A percentile compares a stretch with the other conserved stretches of the same genome.
These are phyloP conservation scores for Orchesellides sinensis DNA, from an alignment of 2,888 invertebrate genomes.

Conservation along the genomic window DNA sequence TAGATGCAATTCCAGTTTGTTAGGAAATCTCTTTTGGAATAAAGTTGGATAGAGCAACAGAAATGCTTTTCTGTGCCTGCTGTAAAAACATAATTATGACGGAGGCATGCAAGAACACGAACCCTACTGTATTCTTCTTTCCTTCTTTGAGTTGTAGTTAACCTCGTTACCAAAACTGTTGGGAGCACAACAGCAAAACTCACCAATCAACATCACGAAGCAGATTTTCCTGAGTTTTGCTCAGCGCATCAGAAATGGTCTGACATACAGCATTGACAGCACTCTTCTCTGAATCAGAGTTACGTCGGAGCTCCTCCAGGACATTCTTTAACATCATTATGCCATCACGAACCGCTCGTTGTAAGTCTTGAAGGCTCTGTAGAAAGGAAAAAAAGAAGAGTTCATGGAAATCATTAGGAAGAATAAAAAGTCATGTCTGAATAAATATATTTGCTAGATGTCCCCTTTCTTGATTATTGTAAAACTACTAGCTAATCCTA, in stretches of 20 bases:
- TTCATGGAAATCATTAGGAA: too few relatives aligned
- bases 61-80: neutral
- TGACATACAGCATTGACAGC: constrained; percentile 83
- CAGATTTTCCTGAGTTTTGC: constrained; percentile 83
- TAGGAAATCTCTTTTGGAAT: constrained; percentile 32
- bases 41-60: constrained; percentile 19
- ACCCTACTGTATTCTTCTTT: neutral
- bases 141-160: neutral
- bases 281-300: constrained; percentile 83
- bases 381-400: too few relatives aligned
- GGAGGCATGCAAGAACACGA: constrained; percentile 16
- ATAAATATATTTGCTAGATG: too few relatives aligned
- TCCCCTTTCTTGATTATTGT: too few relatives aligned
- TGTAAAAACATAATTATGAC: constrained; percentile 11
- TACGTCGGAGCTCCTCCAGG: constrained; percentile 83
- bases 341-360: constrained; percentile 84
- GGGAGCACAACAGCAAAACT: constrained; percentile 71
- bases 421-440: too few relatives aligned
- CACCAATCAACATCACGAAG: constrained; percentile 84
- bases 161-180: constrained; percentile 32
- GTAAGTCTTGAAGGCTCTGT: constrained; percentile 80
- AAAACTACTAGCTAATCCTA: too few relatives aligned
- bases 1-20: too few relatives aligned
- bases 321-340: constrained; percentile 83
- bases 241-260: constrained; percentile 83